Evolutionary conservation across 92 coral and sea anemone genomes (phyloP).

Genomic region (Muricea muricata): DNA sequence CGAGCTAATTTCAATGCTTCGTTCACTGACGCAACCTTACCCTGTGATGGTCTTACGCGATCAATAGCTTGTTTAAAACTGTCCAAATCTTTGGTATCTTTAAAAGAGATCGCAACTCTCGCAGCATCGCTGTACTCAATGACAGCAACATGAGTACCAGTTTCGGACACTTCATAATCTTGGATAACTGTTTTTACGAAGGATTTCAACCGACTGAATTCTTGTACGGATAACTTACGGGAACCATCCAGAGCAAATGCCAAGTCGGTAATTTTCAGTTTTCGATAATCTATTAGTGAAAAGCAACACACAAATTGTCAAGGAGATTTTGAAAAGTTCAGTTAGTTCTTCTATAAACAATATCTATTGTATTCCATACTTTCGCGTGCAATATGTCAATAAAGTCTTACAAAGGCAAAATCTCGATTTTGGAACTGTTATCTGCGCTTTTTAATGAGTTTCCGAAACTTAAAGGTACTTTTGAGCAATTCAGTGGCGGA

Average conservation of each 20-base stretch:
- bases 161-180: slow-evolving; percentile 46
- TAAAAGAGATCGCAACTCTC: slow-evolving; percentile 52
- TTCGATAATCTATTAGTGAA: slow-evolving; percentile 19
- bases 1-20: slow-evolving; percentile 49
- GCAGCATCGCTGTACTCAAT: slow-evolving; percentile 71
- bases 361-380: no score
- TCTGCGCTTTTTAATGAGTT: no score
- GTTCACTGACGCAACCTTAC: not conserved
- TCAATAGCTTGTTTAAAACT: slow-evolving; percentile 65
- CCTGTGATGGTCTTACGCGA: slow-evolving; percentile 23
- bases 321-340: not conserved
- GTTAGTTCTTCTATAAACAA: no score
- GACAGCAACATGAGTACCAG: slow-evolving; percentile 65
- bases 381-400: no score
- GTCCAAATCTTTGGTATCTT: slow-evolving; percentile 34
- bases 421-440: no score
- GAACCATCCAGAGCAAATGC: slow-evolving; percentile 59
- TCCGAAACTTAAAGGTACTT: no score
- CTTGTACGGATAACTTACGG: slow-evolving; percentile 22
- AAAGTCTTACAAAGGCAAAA: no score
- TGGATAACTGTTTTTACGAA: slow-evolving; percentile 71
- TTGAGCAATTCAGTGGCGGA: no score
- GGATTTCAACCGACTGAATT: slow-evolving; percentile 63
- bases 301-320: not conserved
- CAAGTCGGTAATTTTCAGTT: slow-evolving; percentile 47